These are phyloP conservation scores for Parapristionchus giblindavisi DNA, from an alignment of 2,888 invertebrate species.

Conservation along the genomic window DNA sequence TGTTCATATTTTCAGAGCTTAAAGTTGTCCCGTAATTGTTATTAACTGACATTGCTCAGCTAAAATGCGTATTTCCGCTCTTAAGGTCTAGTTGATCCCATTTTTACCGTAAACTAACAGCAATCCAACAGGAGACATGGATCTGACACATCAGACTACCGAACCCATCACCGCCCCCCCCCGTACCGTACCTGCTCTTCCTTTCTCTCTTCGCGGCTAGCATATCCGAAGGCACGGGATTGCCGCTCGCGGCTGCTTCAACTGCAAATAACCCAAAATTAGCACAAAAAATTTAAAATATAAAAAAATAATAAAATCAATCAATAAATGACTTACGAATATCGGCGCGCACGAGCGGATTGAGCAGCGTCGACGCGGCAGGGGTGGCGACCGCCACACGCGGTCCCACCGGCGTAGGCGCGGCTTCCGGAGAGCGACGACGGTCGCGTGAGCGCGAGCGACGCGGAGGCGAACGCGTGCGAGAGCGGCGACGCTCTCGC, in stretches of 20 bases:
- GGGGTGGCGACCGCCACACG: conserved; percentile 19
- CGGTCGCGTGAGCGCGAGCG: conserved; percentile 43
- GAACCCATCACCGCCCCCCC: background rate
- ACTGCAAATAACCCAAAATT: conserved; percentile 15
- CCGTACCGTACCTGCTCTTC: conserved; percentile 27
- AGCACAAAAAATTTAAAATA: background rate
- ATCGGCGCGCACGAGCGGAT: conserved; percentile 55
- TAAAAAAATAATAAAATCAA: conserved; percentile 19
- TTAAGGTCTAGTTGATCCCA: no score
- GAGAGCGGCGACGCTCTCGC: conserved; percentile 41
- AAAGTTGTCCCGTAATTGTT: no score
- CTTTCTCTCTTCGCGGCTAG: conserved; percentile 20
- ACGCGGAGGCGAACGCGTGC: background rate
- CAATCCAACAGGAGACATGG: no score
- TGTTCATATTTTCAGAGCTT: no score
- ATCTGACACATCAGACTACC: no score
- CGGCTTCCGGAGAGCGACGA: background rate
- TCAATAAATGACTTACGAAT: conserved; percentile 38
- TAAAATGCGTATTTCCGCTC: no score
- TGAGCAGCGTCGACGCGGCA: conserved; percentile 44
- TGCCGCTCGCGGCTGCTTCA: conserved; percentile 23
- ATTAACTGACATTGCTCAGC: no score
- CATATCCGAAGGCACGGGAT: conserved; percentile 10
- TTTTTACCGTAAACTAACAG: no score
- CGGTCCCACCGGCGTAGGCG: conserved; percentile 12